Evolutionary conservation across 2,888 invertebrate species (phyloP).

Genomic region (Pachymerium ferrugineum): DNA sequence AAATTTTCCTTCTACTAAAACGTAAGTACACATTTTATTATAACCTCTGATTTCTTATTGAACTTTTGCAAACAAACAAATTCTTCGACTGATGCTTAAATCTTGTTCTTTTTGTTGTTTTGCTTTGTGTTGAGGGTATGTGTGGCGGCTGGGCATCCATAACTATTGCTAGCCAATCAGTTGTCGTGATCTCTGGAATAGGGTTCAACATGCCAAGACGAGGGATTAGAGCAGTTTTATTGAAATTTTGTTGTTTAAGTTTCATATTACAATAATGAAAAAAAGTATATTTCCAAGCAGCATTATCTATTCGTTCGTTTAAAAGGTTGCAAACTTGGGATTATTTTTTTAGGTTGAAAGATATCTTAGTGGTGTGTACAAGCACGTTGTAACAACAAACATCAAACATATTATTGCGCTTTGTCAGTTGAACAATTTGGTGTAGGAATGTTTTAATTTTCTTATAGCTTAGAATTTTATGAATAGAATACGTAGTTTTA

Average conservation of each 20-base stretch:
- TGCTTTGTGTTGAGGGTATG: neutral
- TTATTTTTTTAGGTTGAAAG: no score
- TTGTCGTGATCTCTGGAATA: neutral
- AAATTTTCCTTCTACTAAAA: no score
- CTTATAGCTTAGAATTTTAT: neutral
- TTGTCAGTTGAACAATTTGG: neutral
- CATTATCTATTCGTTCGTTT: no score
- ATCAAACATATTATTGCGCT: neutral
- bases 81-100: no score
- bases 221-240: no score
- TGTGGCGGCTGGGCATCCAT: neutral
- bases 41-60: no score
- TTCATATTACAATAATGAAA: no score
- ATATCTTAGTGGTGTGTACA: no score
- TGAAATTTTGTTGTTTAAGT: neutral
- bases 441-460: neutral
- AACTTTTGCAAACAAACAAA: no score
- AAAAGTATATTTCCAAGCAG: no score
- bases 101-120: neutral
- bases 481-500: neutral
- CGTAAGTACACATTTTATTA: neutral
- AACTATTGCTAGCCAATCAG: neutral
- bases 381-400: no score
- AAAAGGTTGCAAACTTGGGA: no score
- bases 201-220: neutral